Conservation (phyloP, 1,140 invertebrate genomes). For the Lithobius niger region DNA sequence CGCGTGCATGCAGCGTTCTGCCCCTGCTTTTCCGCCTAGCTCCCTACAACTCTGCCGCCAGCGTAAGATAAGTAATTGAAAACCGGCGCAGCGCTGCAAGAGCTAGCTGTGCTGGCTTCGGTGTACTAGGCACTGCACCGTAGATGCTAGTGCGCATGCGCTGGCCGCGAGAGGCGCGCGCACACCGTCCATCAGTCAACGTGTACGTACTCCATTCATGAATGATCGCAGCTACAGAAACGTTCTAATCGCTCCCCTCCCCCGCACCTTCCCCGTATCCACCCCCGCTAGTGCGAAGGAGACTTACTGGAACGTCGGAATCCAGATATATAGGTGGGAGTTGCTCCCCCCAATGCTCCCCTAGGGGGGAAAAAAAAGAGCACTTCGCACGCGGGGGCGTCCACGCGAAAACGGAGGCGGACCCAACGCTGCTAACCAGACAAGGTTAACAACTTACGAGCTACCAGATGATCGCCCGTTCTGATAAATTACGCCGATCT, state of each 20-base stretch:
- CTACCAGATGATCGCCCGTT: too few species aligned
- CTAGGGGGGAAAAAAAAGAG: too few species aligned
- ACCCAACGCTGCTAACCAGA: too few species aligned
- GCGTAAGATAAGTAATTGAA: conserved; percentile 5
- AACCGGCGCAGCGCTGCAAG: not conserved
- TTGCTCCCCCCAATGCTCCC: too few species aligned
- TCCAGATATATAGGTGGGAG: too few species aligned
- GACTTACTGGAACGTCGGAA: not conserved
- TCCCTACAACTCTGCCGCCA: not conserved
- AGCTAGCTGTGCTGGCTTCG: too few species aligned
- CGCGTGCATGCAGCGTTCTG: not conserved
- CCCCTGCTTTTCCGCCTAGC: not conserved
- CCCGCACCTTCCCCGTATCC: not conserved
- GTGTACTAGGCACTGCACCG: not conserved
- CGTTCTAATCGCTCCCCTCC: not conserved
- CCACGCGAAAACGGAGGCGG: too few species aligned
- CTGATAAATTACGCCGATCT: too few species aligned
- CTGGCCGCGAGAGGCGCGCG: not conserved
- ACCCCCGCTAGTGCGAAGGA: not conserved
- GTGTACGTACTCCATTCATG: conserved; percentile 9
- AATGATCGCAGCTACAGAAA: conserved; percentile 5
- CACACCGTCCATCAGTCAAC: conserved; percentile 1
- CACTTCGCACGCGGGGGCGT: too few species aligned
- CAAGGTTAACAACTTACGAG: too few species aligned
- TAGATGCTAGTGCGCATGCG: not conserved